A percentile compares a stretch with the other conserved stretches of the same genome.
Evolutionary conservation across 1,140 invertebrate species (phyloP).

Genomic region (Trissolcus basalis): DNA sequence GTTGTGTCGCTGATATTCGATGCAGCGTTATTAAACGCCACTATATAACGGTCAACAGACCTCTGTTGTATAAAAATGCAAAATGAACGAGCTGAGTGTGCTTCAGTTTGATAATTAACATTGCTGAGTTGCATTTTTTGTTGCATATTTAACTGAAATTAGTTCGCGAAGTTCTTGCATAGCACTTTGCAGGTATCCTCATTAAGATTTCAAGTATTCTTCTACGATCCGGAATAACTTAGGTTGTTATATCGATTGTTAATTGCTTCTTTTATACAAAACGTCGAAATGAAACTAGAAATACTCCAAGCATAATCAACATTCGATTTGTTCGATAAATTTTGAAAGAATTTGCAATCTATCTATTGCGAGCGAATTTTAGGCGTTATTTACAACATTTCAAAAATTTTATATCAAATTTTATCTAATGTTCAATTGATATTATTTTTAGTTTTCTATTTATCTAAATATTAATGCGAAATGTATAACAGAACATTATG

Average conservation of each 20-base stretch:
- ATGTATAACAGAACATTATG: too few relatives aligned
- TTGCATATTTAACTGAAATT: constrained; percentile 8
- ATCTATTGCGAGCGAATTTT: too few relatives aligned
- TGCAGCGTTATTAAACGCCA: neutral
- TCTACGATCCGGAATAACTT: constrained; percentile 6
- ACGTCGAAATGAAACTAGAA: neutral
- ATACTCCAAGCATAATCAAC: neutral
- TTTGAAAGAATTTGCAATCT: too few relatives aligned
- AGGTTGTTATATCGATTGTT: constrained; percentile 18
- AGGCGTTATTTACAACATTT: too few relatives aligned
- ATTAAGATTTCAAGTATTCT: constrained; percentile 6
- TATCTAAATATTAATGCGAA: too few relatives aligned
- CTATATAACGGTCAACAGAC: neutral
- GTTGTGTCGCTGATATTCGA: too few relatives aligned
- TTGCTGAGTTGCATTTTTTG: constrained; percentile 7
- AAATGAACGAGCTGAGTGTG: constrained; percentile 8
- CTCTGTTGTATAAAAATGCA: neutral
- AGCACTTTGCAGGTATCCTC: constrained; percentile 6
- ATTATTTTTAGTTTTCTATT: too few relatives aligned
- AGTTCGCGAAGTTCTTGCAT: constrained; percentile 8
- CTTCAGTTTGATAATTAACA: constrained; percentile 6
- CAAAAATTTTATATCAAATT: too few relatives aligned
- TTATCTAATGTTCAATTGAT: too few relatives aligned
- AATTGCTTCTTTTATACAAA: constrained; percentile 20
- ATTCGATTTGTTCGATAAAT: too few relatives aligned